phyloP scores from a whole-genome alignment of 2,797 vertebrate genomes.

The Florisuga fusca region DNA sequence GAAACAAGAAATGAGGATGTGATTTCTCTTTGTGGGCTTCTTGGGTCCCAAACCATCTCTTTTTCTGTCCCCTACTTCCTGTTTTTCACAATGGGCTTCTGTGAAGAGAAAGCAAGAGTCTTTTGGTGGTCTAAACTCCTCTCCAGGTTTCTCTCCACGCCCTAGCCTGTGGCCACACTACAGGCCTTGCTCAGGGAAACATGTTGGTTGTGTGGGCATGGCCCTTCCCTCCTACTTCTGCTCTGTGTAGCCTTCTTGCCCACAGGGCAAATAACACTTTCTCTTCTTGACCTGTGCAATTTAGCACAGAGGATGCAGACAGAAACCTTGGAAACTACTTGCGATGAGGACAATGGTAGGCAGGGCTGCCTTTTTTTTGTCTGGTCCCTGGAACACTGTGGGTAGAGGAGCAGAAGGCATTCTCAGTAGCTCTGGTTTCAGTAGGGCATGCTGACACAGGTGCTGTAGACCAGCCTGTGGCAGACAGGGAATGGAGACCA shows the following conservation, averaged over 20 bases:
- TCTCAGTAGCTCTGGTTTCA: not conserved
- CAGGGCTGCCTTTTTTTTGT: not conserved
- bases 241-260: not conserved
- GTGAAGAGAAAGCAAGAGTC: not conserved
- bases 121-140: not conserved
- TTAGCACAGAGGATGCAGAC: fast-evolving
- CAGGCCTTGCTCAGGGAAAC: not conserved
- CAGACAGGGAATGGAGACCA: not conserved
- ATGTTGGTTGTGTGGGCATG: not conserved
- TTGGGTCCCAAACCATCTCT: not conserved
- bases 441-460: fast-evolving
- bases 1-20: not conserved
- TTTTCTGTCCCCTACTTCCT: not conserved
- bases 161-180: not conserved
- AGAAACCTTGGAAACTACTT: not conserved
- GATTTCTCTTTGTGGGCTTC: not conserved
- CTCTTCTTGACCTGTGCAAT: not conserved
- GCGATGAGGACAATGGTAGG: not conserved
- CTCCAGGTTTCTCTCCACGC: not conserved
- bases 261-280: not conserved
- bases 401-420: fast-evolving
- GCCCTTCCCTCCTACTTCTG: not conserved
- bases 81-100: not conserved
- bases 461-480: not conserved
- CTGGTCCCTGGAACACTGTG: fast-evolving